Base-by-base conservation (phyloP, 2,797 vertebrate genomes). In the Rhinella marina region DNA sequence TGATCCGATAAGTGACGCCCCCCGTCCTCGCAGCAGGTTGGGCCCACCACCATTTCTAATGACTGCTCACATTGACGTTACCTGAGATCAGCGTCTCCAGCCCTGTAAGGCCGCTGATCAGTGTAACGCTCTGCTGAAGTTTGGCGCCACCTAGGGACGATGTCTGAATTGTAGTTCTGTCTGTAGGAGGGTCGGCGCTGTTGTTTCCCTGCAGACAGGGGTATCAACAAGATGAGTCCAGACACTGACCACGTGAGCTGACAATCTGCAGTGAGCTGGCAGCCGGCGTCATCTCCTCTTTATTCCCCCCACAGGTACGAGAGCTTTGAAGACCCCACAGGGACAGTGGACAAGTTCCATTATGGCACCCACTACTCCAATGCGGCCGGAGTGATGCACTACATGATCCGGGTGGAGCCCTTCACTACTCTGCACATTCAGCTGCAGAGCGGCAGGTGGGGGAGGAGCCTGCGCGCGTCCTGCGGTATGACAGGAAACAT, bases 311-410 rank as follows among this genome's bases (percentile, higher is more conserved):
- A 7, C 87, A 99, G 98, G 91, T 99, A 97, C 0, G 98, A 99
- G 94, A 99, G 98, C 93, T 99, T 99, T 1, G 98, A 99, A 92
- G 98, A 99, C 92, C 93, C 98, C 6, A 96, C 97, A 0, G 98
- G 98, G 91, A 97, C 96, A 0, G 97, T 97, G 0, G 97, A 99
- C 92, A 99, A 97, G 94, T 99, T 99, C 93, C 98, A 99, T 94
- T 99, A 99, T 0, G 98, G 98, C 90, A 99, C 98, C 11, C 98
- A 99, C 95, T 99, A 99, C 94, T 99, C 98, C 86, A 99, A 99
- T 0, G 98, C 98, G 0, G 98, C 98, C 0, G 98, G 98, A 0
- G 98, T 99, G 92, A 99, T 99, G 98, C 98, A 99, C 95, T 99
- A 99, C 96, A 96, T 99, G 96, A 99, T 99, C 94, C 97, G 98